Evolutionary conservation across 2,888 invertebrate species (phyloP).

Genomic region (Hypsopygia costalis): DNA sequence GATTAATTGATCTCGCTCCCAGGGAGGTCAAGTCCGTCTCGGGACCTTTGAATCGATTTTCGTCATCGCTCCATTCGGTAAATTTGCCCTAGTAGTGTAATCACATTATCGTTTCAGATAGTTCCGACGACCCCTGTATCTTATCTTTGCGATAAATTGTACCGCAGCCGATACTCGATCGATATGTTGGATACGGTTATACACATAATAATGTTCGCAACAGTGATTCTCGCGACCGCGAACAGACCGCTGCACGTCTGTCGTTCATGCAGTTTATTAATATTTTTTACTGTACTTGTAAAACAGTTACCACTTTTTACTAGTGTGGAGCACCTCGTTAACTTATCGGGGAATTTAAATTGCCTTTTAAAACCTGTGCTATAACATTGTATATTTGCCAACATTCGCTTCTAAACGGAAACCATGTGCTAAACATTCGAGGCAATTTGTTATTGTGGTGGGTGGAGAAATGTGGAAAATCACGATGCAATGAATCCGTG

Average conservation of each 20-base stretch:
- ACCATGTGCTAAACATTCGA: slow-evolving; percentile 8
- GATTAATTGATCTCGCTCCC: slow-evolving; percentile 22
- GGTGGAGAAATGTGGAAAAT: slow-evolving; percentile 8
- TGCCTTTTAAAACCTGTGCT: slow-evolving; percentile 3
- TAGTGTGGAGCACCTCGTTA: neutral
- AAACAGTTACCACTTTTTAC: slow-evolving; percentile 2
- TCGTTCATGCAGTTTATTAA: slow-evolving; percentile 31
- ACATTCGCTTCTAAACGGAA: slow-evolving; percentile 1
- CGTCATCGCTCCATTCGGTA: slow-evolving; percentile 20
- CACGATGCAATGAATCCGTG: slow-evolving; percentile 7
- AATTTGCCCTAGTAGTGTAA: slow-evolving; percentile 32
- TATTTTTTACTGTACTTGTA: slow-evolving; percentile 15
- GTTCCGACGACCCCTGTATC: slow-evolving; percentile 41
- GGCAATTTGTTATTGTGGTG: slow-evolving; percentile 3
- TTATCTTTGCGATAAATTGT: slow-evolving; percentile 74
- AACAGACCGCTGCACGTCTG: slow-evolving; percentile 44
- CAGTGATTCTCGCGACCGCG: slow-evolving; percentile 66
- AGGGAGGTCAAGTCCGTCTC: slow-evolving; percentile 14
- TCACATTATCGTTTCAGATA: slow-evolving; percentile 34
- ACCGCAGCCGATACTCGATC: slow-evolving; percentile 66
- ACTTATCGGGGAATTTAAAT: slow-evolving; percentile 2
- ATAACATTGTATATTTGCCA: slow-evolving; percentile 3
- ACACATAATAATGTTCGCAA: slow-evolving; percentile 47
- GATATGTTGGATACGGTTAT: slow-evolving; percentile 54
- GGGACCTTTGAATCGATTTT: slow-evolving; percentile 3